phyloP scores from a whole-genome alignment of 1,140 invertebrate species.

The Drosophila kanapiae region DNA sequence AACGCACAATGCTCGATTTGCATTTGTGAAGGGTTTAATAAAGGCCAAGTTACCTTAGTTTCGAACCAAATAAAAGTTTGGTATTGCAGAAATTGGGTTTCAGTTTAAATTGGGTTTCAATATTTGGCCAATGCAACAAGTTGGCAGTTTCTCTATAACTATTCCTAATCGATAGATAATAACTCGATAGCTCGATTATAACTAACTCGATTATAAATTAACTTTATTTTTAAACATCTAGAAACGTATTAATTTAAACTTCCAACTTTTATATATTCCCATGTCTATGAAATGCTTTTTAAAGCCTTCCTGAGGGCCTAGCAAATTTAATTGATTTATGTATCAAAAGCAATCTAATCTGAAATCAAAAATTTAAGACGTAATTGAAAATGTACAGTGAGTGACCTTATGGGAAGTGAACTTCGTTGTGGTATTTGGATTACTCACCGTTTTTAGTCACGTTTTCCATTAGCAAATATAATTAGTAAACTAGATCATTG shows the following conservation, averaged over 20 bases:
- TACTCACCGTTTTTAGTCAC: constrained; percentile 24
- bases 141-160: not conserved
- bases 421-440: constrained; percentile 10
- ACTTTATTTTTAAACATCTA: not conserved
- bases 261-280: not conserved
- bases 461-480: constrained; percentile 16
- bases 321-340: constrained; percentile 8
- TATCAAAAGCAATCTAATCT: constrained; percentile 1
- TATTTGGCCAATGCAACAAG: constrained; percentile 1
- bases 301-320: not conserved
- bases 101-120: no score
- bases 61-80: not conserved
- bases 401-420: constrained; percentile 4
- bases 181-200: no score
- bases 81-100: not conserved
- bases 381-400: not conserved
- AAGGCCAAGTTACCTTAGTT: no score
- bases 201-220: no score
- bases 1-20: constrained; percentile 22
- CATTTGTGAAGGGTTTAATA: constrained; percentile 17
- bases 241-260: not conserved
- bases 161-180: no score
- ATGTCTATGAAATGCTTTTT: not conserved
- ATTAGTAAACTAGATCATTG: constrained; percentile 1
- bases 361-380: constrained; percentile 6